Base-by-base conservation (phyloP, 2,888 invertebrate genomes). In the Diploptera punctata region DNA sequence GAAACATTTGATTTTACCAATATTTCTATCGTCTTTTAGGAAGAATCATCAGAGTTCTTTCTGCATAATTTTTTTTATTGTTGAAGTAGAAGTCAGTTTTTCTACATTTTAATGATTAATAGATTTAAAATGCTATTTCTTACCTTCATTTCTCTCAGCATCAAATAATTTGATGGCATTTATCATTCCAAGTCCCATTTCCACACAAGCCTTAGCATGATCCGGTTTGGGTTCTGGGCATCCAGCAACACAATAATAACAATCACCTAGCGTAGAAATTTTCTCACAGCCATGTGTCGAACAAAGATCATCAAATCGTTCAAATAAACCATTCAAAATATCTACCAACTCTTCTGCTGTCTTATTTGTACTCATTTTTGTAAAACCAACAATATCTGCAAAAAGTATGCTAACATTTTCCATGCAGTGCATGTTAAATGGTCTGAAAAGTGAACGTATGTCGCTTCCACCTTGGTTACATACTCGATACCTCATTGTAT, bases 381-480 rank as follows among this genome's bases (percentile, higher is more conserved):
- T 99, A 82, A 99, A 99, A 44, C 98, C 98, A 24, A 98, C 98
- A 80, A 99, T 98, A 82, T 99, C 98, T 31, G 98, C 98, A 82
- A 98, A 98, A 61, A 99, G 84, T 79, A 99, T 98, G 84, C 96
- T 96, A 57, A 98, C 98, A 81, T 97, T 92, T 77, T 95, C 94
- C 96, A 98, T 97, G 71, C 93, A 92, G 82, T 93, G 94, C 97
- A 98, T 98, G 80, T 98, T 97, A 82, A 98, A 98, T 7, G 97
- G 97, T 49, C 98, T 89, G 83, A 98, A 98, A 67, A 95, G 85
- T 0, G 94, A 92, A 78, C 92, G 90, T 26, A 94, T 90, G 80
- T 94, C 91, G 67, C 74, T 76, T 65, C 76, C 74, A 60, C 70
- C 49, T 10, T 67, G 67, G 18, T 67, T 54, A 19, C 68, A 71